These are phyloP conservation scores for Drosophila setosimentum DNA, from an alignment of 2,888 invertebrate genomes.

Conservation along the genomic window DNA sequence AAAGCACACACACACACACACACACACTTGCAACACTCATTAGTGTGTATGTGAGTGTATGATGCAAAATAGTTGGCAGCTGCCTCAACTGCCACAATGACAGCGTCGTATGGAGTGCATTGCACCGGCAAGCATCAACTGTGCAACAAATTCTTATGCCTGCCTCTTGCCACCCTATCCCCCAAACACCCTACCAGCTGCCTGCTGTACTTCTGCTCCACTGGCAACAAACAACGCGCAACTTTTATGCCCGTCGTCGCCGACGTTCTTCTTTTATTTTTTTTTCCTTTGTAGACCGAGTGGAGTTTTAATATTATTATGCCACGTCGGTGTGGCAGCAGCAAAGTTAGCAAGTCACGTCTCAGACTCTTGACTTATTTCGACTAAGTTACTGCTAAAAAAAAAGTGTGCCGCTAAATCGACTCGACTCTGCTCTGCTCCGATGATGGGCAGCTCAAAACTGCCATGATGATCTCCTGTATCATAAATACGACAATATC, in stretches of 20 bases:
- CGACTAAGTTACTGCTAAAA: conserved; percentile 44
- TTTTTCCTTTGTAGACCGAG: conserved; percentile 24
- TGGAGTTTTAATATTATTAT: conserved; percentile 79
- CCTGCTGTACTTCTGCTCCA: conserved; percentile 62
- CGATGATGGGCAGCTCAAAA: conserved; percentile 22
- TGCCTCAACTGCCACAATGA: conserved; percentile 61
- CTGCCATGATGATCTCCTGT: conserved; percentile 33
- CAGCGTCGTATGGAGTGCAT: conserved; percentile 66
- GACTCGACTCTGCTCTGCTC: background rate
- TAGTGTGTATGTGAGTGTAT: conserved; percentile 37
- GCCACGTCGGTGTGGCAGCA: conserved; percentile 67
- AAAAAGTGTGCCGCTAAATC: conserved; percentile 54
- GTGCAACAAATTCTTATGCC: conserved; percentile 61
- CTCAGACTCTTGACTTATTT: conserved; percentile 58
- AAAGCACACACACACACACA: conserved; percentile 30
- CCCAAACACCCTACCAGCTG: background rate
- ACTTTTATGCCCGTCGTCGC: conserved; percentile 69
- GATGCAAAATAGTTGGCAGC: conserved; percentile 81
- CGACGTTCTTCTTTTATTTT: conserved; percentile 31
- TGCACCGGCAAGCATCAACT: conserved; percentile 63
- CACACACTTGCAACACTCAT: conserved; percentile 46
- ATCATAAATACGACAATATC: conserved; percentile 46
- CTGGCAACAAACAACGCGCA: conserved; percentile 74
- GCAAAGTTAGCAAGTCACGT: conserved; percentile 59
- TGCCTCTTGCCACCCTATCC: conserved; percentile 28